Conservation (phyloP, 2,113 vertebrate genomes). For the Ailurus styani region DNA sequence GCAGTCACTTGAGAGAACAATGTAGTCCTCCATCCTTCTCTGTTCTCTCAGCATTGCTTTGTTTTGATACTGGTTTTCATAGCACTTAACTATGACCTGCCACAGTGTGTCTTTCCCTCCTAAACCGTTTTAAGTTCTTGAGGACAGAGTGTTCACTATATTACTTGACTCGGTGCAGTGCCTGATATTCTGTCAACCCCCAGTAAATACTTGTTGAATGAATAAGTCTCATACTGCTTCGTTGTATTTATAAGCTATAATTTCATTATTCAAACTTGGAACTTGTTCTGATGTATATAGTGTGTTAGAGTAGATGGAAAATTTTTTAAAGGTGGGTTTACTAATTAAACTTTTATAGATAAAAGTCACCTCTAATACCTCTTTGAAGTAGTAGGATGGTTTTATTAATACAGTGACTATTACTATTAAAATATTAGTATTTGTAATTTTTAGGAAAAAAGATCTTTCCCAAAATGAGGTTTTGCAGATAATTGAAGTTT, state of each 20-base stretch:
- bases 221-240: not conserved
- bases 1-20: not conserved
- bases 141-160: not conserved
- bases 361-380: not conserved
- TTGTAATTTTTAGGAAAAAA: not conserved
- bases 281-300: not conserved
- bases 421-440: not conserved
- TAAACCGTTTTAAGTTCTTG: not conserved
- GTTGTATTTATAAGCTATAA: not conserved
- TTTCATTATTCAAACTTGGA: conserved; percentile 1
- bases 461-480: not conserved
- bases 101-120: not conserved
- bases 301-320: not conserved
- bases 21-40: not conserved
- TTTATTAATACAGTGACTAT: not conserved
- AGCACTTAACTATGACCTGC: not conserved
- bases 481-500: not conserved
- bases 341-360: not conserved
- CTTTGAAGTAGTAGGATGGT: not conserved
- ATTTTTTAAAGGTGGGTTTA: conserved; percentile 1
- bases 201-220: not conserved
- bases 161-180: not conserved
- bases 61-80: not conserved
- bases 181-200: not conserved
- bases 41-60: not conserved